phyloP scores from a whole-genome alignment of 2,888 invertebrate genomes.

The Heliconius charithonia region DNA sequence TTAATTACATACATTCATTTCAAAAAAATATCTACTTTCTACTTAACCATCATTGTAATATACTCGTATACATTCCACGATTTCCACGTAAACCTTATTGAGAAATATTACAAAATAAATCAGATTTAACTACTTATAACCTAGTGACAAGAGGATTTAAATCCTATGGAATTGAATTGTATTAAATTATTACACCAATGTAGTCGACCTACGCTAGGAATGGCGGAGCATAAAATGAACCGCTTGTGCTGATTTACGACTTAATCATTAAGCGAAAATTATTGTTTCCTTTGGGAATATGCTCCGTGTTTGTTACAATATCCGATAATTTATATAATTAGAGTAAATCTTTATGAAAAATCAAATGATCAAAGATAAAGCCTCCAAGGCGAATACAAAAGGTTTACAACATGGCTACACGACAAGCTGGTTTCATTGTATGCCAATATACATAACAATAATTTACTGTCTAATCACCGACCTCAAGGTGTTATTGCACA shows the following conservation, averaged over 20 bases:
- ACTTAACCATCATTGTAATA: neutral
- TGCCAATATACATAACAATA: slow-evolving; percentile 46
- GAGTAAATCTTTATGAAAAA: slow-evolving; percentile 19
- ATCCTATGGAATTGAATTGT: slow-evolving; percentile 26
- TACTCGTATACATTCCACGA: neutral
- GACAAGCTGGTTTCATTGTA: slow-evolving; percentile 58
- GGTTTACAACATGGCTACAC: slow-evolving; percentile 52
- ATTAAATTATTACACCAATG: slow-evolving; percentile 44
- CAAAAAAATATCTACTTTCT: slow-evolving; percentile 9
- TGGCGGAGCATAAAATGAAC: slow-evolving; percentile 60
- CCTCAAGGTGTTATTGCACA: slow-evolving; percentile 67
- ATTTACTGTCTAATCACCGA: slow-evolving; percentile 53
- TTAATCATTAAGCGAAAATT: slow-evolving; percentile 46
- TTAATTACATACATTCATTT: neutral
- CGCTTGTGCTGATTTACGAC: slow-evolving; percentile 56
- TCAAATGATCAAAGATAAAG: slow-evolving; percentile 4
- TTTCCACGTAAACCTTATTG: neutral
- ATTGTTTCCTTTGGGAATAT: slow-evolving; percentile 20
- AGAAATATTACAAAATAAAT: slow-evolving; percentile 9
- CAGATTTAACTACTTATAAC: slow-evolving; percentile 7
- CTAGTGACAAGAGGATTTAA: slow-evolving; percentile 23
- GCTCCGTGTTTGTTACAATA: neutral
- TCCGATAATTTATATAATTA: slow-evolving; percentile 12
- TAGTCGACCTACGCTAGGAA: slow-evolving; percentile 59
- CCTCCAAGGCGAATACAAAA: slow-evolving; percentile 53